Conservation (phyloP, 2,113 vertebrate genomes). For the Cygnus atratus region DNA sequence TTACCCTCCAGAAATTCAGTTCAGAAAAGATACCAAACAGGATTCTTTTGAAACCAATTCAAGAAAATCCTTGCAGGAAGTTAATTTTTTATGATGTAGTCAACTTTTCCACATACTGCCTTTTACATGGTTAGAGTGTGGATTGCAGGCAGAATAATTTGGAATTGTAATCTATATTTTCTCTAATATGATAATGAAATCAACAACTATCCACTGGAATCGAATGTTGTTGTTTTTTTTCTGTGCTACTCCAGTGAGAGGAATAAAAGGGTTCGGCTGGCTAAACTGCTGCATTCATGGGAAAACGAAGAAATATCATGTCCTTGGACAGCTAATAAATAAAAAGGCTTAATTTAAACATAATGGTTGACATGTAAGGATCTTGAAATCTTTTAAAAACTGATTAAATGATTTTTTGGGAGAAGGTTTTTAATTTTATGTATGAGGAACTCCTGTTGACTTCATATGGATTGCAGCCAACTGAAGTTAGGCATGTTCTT, state of each 20-base stretch:
- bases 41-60: constrained; percentile 44
- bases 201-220: constrained; percentile 27
- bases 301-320: constrained; percentile 24
- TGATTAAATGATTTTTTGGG: not conserved
- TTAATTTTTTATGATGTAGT: constrained; percentile 30
- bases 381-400: not conserved
- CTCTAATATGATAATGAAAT: constrained; percentile 60
- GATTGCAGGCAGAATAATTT: constrained; percentile 46
- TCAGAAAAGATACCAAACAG: constrained; percentile 44
- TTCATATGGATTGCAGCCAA: not conserved
- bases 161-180: constrained; percentile 44
- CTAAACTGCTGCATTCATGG: not conserved
- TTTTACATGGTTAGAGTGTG: constrained; percentile 5
- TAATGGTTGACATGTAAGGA: not conserved
- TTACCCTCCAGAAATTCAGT: constrained; percentile 32
- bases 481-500: not conserved
- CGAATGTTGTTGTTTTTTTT: not conserved
- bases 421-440: not conserved
- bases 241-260: not conserved
- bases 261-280: not conserved
- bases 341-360: not conserved
- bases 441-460: not conserved
- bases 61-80: constrained; percentile 52
- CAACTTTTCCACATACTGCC: constrained; percentile 10
- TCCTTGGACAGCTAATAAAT: not conserved